Conservation (phyloP, 1,140 invertebrate genomes). For the Chelonus insularis region DNA sequence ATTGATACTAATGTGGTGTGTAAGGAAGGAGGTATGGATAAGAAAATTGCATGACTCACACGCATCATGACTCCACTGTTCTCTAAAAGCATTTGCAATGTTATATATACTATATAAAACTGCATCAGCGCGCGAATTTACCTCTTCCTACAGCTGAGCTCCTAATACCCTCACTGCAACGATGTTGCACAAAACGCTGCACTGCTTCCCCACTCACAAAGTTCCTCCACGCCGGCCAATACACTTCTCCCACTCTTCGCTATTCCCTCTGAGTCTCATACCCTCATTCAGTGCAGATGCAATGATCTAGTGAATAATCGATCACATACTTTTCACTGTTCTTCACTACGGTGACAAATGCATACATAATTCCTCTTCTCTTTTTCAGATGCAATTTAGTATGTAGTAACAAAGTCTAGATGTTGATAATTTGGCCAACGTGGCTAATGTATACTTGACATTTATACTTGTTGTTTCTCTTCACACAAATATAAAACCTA, state of each 20-base stretch:
- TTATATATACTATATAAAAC: conserved; percentile 21
- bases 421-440: too few relatives aligned
- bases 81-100: conserved; percentile 14
- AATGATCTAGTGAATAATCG: background rate
- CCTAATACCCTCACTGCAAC: conserved; percentile 35
- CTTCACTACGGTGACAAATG: too few relatives aligned
- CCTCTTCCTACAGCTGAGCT: conserved; percentile 26
- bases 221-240: background rate
- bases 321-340: background rate
- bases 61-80: background rate
- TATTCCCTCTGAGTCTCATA: background rate
- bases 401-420: background rate
- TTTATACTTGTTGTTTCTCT: too few relatives aligned
- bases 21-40: too few relatives aligned
- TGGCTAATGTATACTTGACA: too few relatives aligned
- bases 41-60: background rate
- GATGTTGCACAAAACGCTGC: conserved; percentile 34
- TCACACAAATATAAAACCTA: too few relatives aligned
- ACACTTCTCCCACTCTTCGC: background rate
- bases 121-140: conserved; percentile 26
- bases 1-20: too few relatives aligned
- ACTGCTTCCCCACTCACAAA: conserved; percentile 20
- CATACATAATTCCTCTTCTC: background rate
- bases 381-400: too few relatives aligned
- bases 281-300: background rate